Evolutionary conservation across 2,113 vertebrate genomes (phyloP), one percentile per base, ranked within the genome.

Genomic region (Plecotus auritus): DNA sequence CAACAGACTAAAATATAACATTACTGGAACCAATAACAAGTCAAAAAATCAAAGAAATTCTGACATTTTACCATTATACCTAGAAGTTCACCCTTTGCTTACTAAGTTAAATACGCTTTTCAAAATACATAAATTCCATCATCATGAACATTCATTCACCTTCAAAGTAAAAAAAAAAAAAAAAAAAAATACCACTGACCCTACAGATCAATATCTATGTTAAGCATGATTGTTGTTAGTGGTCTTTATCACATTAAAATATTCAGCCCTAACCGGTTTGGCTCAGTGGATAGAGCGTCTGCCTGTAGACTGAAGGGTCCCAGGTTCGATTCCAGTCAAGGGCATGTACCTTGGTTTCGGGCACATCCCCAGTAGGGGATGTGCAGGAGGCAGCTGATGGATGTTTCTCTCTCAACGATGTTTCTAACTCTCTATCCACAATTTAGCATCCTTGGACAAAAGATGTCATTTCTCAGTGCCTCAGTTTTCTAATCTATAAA

Each of bases 401-500:
- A 26, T 28, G 59, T 28, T 28, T 61, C 59, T 61, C 23, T 61
- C 59, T 61, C 59, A 61, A 28, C 4, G 23, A 28, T 61, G 23
- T 61, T 61, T 61, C 59, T 61, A 61, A 61, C 59, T 61, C 49
- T 49, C 59, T 61, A 11, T 11, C 4, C 9, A 85, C 8, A 72
- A 70, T 14, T 82, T 87, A 76, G 67, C 32, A 95, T 47, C 32
- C 40, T 40, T 86, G 30, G 45, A 2, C 26, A 95, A 95, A 18
- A 61, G 1, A 78, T 0, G 30, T 61, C 42, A 90, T 37, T 69
- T 91, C 35, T 94, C 51, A 81, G 45, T 72, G 45, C 35, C 35
- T 85, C 9, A 40, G 37, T 90, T 83, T 95, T 88, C 88, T 76
- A 87, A 92, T 23, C 32, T 47, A 67, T 73, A 92, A 94, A 95